Base-by-base conservation (phyloP, 2,797 vertebrate species). In the Cichlasoma orientale region DNA sequence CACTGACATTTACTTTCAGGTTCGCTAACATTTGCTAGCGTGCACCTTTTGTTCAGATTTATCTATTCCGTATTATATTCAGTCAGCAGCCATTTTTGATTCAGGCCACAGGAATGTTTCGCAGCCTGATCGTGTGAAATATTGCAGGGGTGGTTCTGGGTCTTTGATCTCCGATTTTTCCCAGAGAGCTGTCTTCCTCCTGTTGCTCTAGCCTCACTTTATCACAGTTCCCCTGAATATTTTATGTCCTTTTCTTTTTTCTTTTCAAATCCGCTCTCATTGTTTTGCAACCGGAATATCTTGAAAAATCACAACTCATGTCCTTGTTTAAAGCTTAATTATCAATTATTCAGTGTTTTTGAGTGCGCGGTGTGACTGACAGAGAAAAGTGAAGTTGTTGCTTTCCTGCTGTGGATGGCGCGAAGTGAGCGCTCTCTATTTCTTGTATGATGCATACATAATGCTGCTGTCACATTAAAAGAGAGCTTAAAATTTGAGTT, bases 131-230 rank as follows among this genome's bases (percentile, higher is more conserved):
- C 68, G 70, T 87, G 86, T 75, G 78, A 90, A 84, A 85, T 74
- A 77, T 83, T 82, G 78, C 79, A 83, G 68, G 31, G 69, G 77
- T 47, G 74, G 58, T 74, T 81, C 7, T 1, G 12, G 33, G 73
- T 77, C 76, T 90, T 91, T 90, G 84, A 91, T 89, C 82, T 82
- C n/a, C 7, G n/a, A 80, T 88, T 86, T 88, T 82, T 86, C 79
- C 72, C 86, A 68, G 31, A 25, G 63, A 78, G 87, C 79, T 76
- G 77, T 86, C 89, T 81, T 80, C 84, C 78, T 78, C 33, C 59
- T 56, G 16, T 82, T 76, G 61, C 79, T 78, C 56, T 1, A 69
- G 66, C 53, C 66, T 88, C 68, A 73, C 80, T 89, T 83, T 70
- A 86, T 89, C 80, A 79, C 80, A 78, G 63, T 29, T 69, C 58